A percentile compares a stretch with the other conserved stretches of the same genome.
Evolutionary conservation across 1,140 invertebrate genomes (phyloP).

Genomic region (Drosophila biarmipes): DNA sequence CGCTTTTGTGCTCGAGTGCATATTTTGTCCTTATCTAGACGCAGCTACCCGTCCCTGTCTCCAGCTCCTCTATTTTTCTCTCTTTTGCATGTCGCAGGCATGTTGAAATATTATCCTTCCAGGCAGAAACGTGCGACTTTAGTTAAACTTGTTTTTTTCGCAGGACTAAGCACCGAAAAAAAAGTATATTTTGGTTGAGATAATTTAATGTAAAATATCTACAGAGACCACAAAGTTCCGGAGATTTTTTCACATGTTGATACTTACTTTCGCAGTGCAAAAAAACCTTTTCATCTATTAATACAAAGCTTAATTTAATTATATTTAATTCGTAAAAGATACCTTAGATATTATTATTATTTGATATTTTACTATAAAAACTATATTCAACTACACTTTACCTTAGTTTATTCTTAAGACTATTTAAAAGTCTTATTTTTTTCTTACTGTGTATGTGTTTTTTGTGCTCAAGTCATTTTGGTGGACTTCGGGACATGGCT

Average conservation of each 20-base stretch:
- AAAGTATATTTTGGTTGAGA: neutral
- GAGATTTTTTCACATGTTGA: too few species aligned
- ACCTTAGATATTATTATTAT: too few species aligned
- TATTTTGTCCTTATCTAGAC: conserved; percentile 80
- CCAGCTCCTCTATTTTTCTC: conserved; percentile 34
- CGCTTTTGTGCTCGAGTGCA: conserved; percentile 83
- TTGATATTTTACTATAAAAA: too few species aligned
- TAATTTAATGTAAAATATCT: neutral
- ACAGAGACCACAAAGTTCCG: too few species aligned
- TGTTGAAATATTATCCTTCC: conserved; percentile 83
- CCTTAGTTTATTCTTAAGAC: too few species aligned
- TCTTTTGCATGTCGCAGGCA: conserved; percentile 74
- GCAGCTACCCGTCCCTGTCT: conserved; percentile 15
- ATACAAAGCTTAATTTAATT: too few species aligned
- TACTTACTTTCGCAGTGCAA: too few species aligned
- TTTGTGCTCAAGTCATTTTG: conserved; percentile 43
- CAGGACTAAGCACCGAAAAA: conserved; percentile 10
- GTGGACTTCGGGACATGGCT: conserved; percentile 48
- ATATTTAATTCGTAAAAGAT: too few species aligned
- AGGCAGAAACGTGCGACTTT: conserved; percentile 83
- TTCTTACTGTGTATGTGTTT: conserved; percentile 3
- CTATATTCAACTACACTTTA: too few species aligned
- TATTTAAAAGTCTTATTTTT: too few species aligned
- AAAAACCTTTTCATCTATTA: too few species aligned
- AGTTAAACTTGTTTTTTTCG: conserved; percentile 41